Evolutionary conservation across 2,888 invertebrate species (phyloP).

Genomic region (Tigriopus californicus): DNA sequence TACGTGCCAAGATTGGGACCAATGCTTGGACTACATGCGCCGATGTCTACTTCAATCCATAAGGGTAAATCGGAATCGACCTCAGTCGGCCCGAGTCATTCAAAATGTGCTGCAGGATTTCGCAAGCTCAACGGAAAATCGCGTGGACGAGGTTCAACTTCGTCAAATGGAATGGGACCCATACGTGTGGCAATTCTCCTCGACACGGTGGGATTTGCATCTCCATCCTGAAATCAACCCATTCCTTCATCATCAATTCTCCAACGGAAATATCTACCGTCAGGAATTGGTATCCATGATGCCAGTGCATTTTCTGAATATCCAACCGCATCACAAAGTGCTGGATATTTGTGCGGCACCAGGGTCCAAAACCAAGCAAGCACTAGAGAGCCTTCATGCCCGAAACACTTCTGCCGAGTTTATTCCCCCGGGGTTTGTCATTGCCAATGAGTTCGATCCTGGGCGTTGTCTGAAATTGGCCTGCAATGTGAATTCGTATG

Average conservation of each 20-base stretch:
- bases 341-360: constrained; percentile 11
- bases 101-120: not conserved
- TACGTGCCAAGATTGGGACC: constrained; percentile 3
- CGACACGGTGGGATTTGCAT: not conserved
- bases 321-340: constrained; percentile 9
- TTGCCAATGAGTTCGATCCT: not conserved
- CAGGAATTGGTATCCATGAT: constrained; percentile 10
- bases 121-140: not conserved
- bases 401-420: not conserved
- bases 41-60: not conserved
- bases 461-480: not conserved
- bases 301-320: constrained; percentile 1
- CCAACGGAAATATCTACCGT: not conserved
- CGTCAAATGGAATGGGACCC: not conserved
- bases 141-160: too few relatives aligned
- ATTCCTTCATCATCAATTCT: not conserved
- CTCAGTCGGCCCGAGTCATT: not conserved
- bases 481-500: not conserved
- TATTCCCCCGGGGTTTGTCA: not conserved
- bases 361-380: constrained; percentile 12
- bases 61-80: not conserved
- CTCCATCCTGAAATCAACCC: not conserved
- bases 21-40: not conserved
- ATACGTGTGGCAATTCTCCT: not conserved
- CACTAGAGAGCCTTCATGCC: not conserved